phyloP scores from a whole-genome alignment of 2,113 vertebrate genomes.

The Nothobranchius furzeri region DNA sequence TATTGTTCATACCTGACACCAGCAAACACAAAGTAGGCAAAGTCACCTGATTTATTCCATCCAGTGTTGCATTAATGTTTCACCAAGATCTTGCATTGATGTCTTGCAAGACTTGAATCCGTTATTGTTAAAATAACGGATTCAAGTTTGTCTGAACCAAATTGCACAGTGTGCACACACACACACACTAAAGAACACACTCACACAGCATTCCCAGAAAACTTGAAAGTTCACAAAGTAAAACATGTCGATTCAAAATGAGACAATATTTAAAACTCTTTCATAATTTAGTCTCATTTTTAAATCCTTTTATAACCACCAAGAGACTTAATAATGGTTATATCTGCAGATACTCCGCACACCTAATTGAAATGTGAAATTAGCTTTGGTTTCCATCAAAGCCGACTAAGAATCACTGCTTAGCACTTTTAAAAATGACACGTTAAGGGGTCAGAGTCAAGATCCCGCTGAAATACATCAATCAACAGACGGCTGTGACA shows the following conservation, averaged over 20 bases:
- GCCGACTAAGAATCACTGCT: background rate
- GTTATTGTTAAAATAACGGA: background rate
- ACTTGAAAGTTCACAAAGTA: no score
- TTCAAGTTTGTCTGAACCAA: background rate
- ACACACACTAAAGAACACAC: no score
- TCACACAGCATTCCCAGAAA: no score
- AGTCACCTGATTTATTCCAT: no score
- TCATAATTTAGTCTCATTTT: no score
- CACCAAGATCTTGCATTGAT: no score
- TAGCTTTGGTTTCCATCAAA: background rate
- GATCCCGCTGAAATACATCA: conserved; percentile 4
- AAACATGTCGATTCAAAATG: background rate
- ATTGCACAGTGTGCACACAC: conserved; percentile 1
- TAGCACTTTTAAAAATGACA: conserved; percentile 17
- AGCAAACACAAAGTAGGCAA: conserved; percentile 14
- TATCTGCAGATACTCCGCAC: background rate
- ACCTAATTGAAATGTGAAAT: conserved; percentile 9
- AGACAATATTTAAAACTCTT: no score
- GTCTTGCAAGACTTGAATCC: no score
- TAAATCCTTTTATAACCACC: no score
- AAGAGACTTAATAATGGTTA: no score
- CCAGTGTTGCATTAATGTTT: no score
- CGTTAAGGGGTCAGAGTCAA: conserved; percentile 19
- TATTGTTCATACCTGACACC: conserved; percentile 56
- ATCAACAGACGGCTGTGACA: conserved; percentile 18